These are phyloP conservation scores for Drosophila pruinosa DNA, from an alignment of 1,140 invertebrate genomes.

Conservation along the genomic window DNA sequence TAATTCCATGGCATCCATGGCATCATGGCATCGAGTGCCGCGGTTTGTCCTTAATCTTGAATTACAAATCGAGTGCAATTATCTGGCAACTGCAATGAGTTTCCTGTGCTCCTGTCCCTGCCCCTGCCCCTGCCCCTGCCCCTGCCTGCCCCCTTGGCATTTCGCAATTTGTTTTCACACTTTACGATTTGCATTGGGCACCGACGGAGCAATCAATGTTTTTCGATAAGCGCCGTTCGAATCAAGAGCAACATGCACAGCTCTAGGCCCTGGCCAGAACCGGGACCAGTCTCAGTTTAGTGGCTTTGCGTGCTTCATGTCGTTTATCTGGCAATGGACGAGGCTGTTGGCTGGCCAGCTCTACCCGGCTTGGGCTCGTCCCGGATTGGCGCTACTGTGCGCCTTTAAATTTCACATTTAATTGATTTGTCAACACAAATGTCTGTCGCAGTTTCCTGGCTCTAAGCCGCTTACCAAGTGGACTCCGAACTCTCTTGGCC, in stretches of 20 bases:
- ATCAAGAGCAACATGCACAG: slow-evolving; percentile 12
- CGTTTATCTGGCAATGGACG: slow-evolving; percentile 16
- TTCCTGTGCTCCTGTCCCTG: slow-evolving; percentile 7
- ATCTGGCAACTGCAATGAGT: slow-evolving; percentile 73
- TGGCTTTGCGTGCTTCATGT: slow-evolving; percentile 30
- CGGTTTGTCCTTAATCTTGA: slow-evolving; percentile 74
- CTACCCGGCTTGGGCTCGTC: background rate
- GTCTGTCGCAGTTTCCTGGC: slow-evolving; percentile 56
- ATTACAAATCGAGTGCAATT: slow-evolving; percentile 81
- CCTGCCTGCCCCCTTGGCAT: background rate
- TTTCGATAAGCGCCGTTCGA: slow-evolving; percentile 65
- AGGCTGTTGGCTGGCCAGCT: background rate
- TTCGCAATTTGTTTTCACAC: slow-evolving; percentile 76
- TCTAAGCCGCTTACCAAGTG: slow-evolving; percentile 61
- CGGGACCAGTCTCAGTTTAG: background rate
- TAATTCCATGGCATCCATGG: too few species aligned
- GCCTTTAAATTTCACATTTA: slow-evolving; percentile 75
- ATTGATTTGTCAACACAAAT: slow-evolving; percentile 80
- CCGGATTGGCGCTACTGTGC: slow-evolving; percentile 56
- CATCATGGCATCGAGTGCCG: too few species aligned
- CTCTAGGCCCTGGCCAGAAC: slow-evolving; percentile 28
- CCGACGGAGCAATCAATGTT: slow-evolving; percentile 52
- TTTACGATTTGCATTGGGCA: slow-evolving; percentile 71
- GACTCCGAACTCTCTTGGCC: background rate
- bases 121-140: background rate